These are phyloP conservation scores for Microchirus variegatus DNA, from an alignment of 2,797 vertebrate species.

Conservation along the genomic window DNA sequence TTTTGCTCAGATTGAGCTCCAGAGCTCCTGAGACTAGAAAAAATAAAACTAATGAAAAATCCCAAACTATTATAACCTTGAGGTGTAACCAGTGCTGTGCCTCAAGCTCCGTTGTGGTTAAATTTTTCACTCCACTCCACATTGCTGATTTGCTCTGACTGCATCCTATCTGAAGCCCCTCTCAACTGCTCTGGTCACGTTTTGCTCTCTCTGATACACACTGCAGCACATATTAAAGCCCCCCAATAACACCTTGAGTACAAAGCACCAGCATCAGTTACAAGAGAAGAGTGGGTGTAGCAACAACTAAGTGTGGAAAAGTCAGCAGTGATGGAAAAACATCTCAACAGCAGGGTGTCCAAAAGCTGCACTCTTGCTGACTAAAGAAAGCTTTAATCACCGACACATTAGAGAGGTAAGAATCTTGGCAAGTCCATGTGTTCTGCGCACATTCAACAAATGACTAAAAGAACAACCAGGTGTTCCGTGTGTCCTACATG, in stretches of 20 bases:
- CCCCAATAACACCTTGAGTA: constrained; percentile 24
- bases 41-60: not conserved
- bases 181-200: constrained; percentile 29
- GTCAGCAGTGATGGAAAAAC: constrained; percentile 24
- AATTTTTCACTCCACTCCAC: constrained; percentile 20
- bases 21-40: too few relatives aligned
- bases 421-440: constrained; percentile 9
- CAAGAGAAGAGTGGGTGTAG: constrained; percentile 23
- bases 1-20: too few relatives aligned
- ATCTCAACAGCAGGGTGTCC: constrained; percentile 17
- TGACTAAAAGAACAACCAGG: constrained; percentile 21
- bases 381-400: constrained; percentile 30
- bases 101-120: not conserved
- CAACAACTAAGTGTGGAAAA: constrained; percentile 54
- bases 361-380: constrained; percentile 22
- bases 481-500: constrained; percentile 24
- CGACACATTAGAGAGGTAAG: not conserved
- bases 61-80: not conserved
- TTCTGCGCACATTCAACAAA: constrained; percentile 12
- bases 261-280: constrained; percentile 18
- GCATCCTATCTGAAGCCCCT: constrained; percentile 28
- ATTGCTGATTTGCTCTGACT: not conserved
- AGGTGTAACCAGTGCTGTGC: not conserved
- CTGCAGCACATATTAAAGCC: constrained; percentile 32
- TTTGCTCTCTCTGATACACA: constrained; percentile 38